Base-by-base conservation (phyloP, 2,113 vertebrate species). In the Passer montanus region DNA sequence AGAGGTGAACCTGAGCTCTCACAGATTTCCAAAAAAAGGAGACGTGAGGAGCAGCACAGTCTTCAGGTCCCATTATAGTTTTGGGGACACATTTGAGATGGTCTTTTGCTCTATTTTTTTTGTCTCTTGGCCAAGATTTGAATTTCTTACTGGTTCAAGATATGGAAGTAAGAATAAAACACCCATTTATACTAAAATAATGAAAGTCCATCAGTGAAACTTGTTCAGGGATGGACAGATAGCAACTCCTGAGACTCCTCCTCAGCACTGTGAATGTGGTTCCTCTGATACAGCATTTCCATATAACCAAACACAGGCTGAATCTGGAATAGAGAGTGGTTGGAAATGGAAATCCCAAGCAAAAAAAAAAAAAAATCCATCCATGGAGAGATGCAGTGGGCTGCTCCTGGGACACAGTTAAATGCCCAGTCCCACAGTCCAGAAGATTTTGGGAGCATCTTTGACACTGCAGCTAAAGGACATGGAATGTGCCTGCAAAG, bases 1-100 rank as follows among this genome's bases (percentile, higher is more conserved):
- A 95, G 72, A 67, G 92, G 85, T 67, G 76, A 96, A 92, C 85
- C 75, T 44, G 79, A 97, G 92, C 90, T 77, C 85, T 81, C 91
- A 26, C 63, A 18, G 67, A 67, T 21, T 87, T 93, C 72, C 39
- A 17, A 74, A 52, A 84, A 66, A 91, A 90, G 43, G 70, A 88
- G 88, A 83, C 1, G 0, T 41, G 72, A 97, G 82, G 46, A 93
- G 83, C 58, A 91, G 90, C 79, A 77, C 20, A 55, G 68, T 21
- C 90, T 90, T 80, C 90, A 74, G 30, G 55, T 77, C 76, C 92
- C 39, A 8, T 77, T 92, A 66, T 59, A 81, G 68, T 86, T 84
- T 76, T 67, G 85, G 85, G 93, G 92, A 93, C 52, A 58, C 14
- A 17, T 62, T 66, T 89, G 41, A 95, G 62, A 72, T 35, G 41